Evolutionary conservation across 2,113 vertebrate species (phyloP).

Genomic region (Poecile atricapillus): DNA sequence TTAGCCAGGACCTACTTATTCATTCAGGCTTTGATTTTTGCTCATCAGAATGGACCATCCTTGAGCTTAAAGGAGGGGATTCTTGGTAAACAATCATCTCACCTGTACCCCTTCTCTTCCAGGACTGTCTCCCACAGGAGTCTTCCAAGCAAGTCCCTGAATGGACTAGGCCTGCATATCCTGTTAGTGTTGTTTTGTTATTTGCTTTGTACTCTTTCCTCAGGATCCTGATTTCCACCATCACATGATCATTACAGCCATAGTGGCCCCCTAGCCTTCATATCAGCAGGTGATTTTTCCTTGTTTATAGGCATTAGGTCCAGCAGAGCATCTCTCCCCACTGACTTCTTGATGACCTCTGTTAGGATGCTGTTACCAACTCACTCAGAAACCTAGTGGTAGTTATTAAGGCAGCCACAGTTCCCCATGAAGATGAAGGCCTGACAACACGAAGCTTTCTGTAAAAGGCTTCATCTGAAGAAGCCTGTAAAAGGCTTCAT

Average conservation of each 20-base stretch:
- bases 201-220: not conserved
- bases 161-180: not conserved
- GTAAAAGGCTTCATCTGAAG: not conserved
- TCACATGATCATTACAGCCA: not conserved
- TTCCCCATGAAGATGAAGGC: not conserved
- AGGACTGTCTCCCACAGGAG: not conserved
- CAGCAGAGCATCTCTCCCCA: not conserved
- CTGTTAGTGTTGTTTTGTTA: not conserved
- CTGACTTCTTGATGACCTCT: not conserved
- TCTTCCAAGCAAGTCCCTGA: not conserved
- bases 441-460: not conserved
- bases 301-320: not conserved
- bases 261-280: not conserved
- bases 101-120: not conserved
- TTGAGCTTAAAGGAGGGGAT: not conserved
- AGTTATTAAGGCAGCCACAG: not conserved
- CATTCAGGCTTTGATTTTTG: not conserved
- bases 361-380: not conserved
- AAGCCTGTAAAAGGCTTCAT: not conserved
- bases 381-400: not conserved
- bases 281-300: not conserved
- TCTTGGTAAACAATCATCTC: not conserved
- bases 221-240: not conserved
- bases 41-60: not conserved
- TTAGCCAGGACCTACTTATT: not conserved